These are phyloP conservation scores for Nothocercus nigrocapillus DNA, from an alignment of 2,113 vertebrate species.

Conservation along the genomic window DNA sequence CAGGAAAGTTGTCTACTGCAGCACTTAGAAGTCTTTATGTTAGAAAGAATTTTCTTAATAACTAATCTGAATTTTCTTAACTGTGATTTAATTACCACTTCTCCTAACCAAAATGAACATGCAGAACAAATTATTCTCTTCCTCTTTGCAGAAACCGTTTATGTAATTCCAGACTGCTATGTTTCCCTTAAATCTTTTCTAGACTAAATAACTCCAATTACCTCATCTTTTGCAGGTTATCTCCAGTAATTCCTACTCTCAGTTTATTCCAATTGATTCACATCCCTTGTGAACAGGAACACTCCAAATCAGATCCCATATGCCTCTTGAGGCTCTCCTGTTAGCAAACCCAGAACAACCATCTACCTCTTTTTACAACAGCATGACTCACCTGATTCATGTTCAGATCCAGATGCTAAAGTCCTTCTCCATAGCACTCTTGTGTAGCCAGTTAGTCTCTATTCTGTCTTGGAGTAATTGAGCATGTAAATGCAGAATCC, in stretches of 20 bases:
- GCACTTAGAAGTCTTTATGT: not conserved
- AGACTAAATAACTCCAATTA: not conserved
- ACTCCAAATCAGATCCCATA: not conserved
- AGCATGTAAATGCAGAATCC: not conserved
- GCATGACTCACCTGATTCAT: not conserved
- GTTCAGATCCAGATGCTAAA: not conserved
- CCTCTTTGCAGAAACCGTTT: not conserved
- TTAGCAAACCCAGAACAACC: not conserved
- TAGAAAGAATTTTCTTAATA: constrained; percentile 1
- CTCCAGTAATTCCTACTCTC: not conserved
- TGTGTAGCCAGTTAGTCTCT: not conserved
- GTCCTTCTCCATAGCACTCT: accelerated
- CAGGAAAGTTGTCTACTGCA: not conserved
- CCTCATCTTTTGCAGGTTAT: not conserved
- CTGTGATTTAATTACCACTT: constrained; percentile 29
- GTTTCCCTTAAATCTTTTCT: not conserved
- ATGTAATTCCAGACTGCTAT: not conserved
- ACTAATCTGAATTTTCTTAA: constrained; percentile 11
- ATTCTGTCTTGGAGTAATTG: not conserved
- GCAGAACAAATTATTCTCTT: constrained; percentile 26
- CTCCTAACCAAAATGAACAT: not conserved
- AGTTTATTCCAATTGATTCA: not conserved
- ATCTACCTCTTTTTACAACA: not conserved
- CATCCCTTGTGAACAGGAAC: not conserved
- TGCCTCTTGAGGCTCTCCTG: not conserved